These are phyloP conservation scores for Euzetes globulus DNA, from an alignment of 2,888 invertebrate genomes.

Conservation along the genomic window DNA sequence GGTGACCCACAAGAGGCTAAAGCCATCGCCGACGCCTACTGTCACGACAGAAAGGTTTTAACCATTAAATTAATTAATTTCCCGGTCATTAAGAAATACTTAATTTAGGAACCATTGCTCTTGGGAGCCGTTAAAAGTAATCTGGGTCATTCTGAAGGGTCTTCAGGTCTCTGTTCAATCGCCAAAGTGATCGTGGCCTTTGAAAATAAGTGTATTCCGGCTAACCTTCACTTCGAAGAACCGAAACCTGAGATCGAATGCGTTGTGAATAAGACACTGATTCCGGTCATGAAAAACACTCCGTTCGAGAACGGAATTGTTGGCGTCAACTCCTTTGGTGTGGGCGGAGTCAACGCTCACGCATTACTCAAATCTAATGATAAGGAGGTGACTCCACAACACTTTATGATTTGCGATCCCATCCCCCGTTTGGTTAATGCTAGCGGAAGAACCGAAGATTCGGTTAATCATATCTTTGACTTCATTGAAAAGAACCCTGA, in stretches of 20 bases:
- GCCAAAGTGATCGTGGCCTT: conserved; percentile 87
- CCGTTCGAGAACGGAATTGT: conserved; percentile 82
- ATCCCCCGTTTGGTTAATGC: conserved; percentile 65
- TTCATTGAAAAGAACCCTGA: conserved; percentile 51
- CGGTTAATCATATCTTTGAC: conserved; percentile 61
- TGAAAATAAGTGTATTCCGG: conserved; percentile 80
- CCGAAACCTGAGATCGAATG: conserved; percentile 88
- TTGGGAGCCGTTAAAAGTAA: conserved; percentile 97
- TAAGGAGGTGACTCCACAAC: conserved; percentile 46
- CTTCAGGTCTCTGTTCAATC: conserved; percentile 71
- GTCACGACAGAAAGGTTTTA: conserved; percentile 65
- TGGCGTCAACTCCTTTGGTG: conserved; percentile 93
- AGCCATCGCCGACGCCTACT: conserved; percentile 84
- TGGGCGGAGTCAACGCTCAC: conserved; percentile 94
- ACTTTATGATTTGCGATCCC: conserved; percentile 33
- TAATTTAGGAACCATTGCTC: conserved; percentile 64
- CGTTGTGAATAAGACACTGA: conserved; percentile 73
- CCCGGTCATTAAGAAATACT: too few relatives aligned
- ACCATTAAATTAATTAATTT: too few relatives aligned
- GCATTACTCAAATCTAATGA: conserved; percentile 71
- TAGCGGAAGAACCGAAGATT: conserved; percentile 79
- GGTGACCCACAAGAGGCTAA: conserved; percentile 97
- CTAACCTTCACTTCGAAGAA: conserved; percentile 75
- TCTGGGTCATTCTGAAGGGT: conserved; percentile 91
- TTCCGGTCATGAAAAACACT: conserved; percentile 74